A percentile compares a stretch with the other conserved stretches of the same genome.
Conservation (phyloP, 2,113 vertebrate genomes). For the Hemichromis elongatus region DNA sequence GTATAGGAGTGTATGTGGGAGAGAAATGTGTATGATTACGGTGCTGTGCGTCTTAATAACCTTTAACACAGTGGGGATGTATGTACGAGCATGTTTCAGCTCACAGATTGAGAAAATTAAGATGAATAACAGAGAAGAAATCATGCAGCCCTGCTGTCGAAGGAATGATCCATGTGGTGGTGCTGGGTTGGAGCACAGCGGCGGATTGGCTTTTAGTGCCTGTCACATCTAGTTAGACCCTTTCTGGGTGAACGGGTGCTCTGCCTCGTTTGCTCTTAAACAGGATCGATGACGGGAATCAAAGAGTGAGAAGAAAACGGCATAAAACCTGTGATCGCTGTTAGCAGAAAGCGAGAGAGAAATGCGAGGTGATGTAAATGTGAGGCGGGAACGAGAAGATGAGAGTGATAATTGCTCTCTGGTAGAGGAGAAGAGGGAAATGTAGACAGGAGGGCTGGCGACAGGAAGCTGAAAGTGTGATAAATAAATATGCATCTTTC, state of each 20-base stretch:
- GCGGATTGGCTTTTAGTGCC: conserved; percentile 35
- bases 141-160: neutral
- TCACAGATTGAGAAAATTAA: neutral
- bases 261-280: conserved; percentile 46
- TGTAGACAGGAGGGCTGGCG: neutral
- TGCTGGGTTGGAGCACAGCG: neutral
- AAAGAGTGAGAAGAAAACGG: conserved; percentile 2
- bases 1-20: neutral
- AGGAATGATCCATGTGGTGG: conserved; percentile 27
- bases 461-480: neutral
- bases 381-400: neutral
- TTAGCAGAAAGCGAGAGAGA: neutral
- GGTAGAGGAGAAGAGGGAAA: neutral
- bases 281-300: conserved; percentile 49
- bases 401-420: neutral
- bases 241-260: conserved; percentile 25
- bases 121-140: conserved; percentile 12
- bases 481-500: neutral
- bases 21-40: neutral
- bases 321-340: neutral
- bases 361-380: neutral
- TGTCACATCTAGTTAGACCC: conserved; percentile 47
- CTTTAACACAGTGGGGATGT: neutral
- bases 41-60: neutral
- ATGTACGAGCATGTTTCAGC: neutral